phyloP scores from a whole-genome alignment of 2,113 vertebrate genomes.

The Sakesphorus luctuosus region DNA sequence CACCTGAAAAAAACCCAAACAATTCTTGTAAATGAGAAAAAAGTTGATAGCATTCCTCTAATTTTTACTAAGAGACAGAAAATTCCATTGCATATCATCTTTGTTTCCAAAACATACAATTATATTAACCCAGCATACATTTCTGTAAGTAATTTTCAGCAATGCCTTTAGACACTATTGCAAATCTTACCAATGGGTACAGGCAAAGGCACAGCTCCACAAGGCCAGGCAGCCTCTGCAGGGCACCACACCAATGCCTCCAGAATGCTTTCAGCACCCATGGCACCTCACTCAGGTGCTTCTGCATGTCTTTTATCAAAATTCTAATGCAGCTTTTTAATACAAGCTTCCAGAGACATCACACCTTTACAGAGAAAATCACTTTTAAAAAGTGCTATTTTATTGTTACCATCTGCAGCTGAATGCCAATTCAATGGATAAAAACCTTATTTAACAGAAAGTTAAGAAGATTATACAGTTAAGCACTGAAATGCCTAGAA shows the following conservation, averaged over 20 bases:
- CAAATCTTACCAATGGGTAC: not conserved
- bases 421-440: not conserved
- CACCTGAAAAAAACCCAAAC: conserved; percentile 68
- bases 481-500: not conserved
- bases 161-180: not conserved
- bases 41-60: not conserved
- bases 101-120: not conserved
- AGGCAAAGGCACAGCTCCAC: not conserved
- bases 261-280: not conserved
- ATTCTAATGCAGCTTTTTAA: not conserved
- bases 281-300: not conserved
- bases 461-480: not conserved
- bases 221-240: not conserved
- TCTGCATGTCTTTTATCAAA: not conserved
- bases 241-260: not conserved
- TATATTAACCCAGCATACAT: not conserved
- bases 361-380: not conserved
- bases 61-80: not conserved
- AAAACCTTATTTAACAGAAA: not conserved
- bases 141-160: not conserved
- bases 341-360: not conserved
- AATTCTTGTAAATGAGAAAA: not conserved
- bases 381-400: not conserved
- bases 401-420: not conserved
- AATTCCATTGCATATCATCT: not conserved